Evolutionary conservation across 2,113 vertebrate genomes (phyloP), one percentile per base, ranked within the genome.

Genomic region (Fukomys damarensis): DNA sequence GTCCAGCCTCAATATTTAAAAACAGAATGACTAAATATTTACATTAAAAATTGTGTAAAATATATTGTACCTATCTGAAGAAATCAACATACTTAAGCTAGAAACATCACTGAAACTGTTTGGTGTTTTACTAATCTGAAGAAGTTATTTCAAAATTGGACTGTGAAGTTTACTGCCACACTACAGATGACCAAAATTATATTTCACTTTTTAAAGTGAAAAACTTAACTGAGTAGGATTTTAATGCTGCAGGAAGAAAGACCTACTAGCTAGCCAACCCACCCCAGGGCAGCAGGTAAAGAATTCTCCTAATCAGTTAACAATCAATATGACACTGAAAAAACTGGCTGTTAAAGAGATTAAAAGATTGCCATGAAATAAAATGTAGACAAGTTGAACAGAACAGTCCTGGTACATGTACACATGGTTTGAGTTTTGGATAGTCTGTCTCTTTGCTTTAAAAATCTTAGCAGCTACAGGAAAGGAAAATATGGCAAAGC

Each of bases 281-380:
- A 70, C n/a, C 91, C 61, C 32, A 41, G 19, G 54, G 56, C 9
- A 54, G 52, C 38, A 94, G 46, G 83, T 52, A 28, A 96, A 89
- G 76, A 94, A 96, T 94, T 89, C 70, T 59, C 79, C 52, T 22
- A 9, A 80, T 54, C 56, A 41, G 92, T 88, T 95, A 95, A 70
- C 54, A 56, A 72, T 79, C 66, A 63, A 35, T 76, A 77, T 46
- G 49, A 96, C 91, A 83, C n/a, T 20, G 66, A 61, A 72, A 95
- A 90, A 92, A 91, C 14, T n/a, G 93, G 82, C 86, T 93, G 72
- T 46, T 93, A 68, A 74, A 58, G 77, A 92, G 43, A 56, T 87
- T 68, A 61, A 96, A 92, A 94, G 90, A 72, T 30, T 26, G 59
- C 38, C 28, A 19, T 38, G 77, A 16, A 86, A 89, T 82, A 77